Percentiles rank a stretch among this genome's conserved stretches.
Conservation (phyloP, 1,140 invertebrate genomes). For the Rhysida immarginata region DNA sequence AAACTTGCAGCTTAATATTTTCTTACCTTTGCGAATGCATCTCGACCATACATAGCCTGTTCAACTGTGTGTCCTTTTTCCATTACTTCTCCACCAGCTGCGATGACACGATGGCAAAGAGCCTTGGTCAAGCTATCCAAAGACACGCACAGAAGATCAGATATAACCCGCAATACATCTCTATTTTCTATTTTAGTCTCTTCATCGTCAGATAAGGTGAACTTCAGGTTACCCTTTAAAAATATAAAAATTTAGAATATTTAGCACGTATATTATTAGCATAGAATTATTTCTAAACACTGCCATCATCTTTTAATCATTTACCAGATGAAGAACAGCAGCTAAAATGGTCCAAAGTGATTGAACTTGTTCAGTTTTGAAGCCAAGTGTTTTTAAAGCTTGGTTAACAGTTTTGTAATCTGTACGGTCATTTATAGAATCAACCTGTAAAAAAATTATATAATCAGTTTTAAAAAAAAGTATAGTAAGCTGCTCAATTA, state of each 20-base stretch:
- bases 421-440: slow-evolving; percentile 31
- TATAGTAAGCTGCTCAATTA: too few species aligned
- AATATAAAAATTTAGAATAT: slow-evolving; percentile 13
- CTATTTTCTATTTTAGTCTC: slow-evolving; percentile 43
- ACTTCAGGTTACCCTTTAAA: slow-evolving; percentile 58
- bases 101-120: slow-evolving; percentile 72
- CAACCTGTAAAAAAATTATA: slow-evolving; percentile 20
- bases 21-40: slow-evolving; percentile 87
- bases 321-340: slow-evolving; percentile 74
- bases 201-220: slow-evolving; percentile 45
- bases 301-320: slow-evolving; percentile 15
- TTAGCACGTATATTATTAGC: slow-evolving; percentile 9
- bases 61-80: slow-evolving; percentile 69
- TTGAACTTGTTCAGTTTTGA: slow-evolving; percentile 53
- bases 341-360: slow-evolving; percentile 82
- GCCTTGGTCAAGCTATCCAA: slow-evolving; percentile 53
- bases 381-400: slow-evolving; percentile 77
- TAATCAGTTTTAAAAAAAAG: too few species aligned
- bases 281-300: neutral
- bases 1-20: too few species aligned
- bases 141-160: slow-evolving; percentile 54
- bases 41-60: slow-evolving; percentile 76
- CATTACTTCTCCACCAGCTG: slow-evolving; percentile 85
- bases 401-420: slow-evolving; percentile 62
- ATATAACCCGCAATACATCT: slow-evolving; percentile 41